phyloP scores from a whole-genome alignment of 2,888 invertebrate species.

The Habroteleia sp. region DNA sequence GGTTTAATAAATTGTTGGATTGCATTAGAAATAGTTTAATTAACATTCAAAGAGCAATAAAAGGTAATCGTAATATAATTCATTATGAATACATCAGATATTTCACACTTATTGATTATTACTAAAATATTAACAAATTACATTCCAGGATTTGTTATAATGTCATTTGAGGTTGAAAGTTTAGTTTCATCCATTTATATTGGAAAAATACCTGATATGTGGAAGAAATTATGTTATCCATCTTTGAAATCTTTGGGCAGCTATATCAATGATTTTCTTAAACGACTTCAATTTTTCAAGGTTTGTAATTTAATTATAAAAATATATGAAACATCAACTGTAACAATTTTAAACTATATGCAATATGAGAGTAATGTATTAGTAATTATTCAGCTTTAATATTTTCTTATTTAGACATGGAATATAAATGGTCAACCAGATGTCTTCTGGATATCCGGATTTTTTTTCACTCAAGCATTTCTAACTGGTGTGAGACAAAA shows the following conservation, averaged over 20 bases:
- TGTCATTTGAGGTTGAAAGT: slow-evolving; percentile 93
- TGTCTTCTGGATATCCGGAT: slow-evolving; percentile 95
- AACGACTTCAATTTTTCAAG: slow-evolving; percentile 91
- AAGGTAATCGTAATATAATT: slow-evolving; percentile 84
- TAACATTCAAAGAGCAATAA: slow-evolving; percentile 92
- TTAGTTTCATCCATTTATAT: slow-evolving; percentile 91
- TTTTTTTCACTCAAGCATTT: slow-evolving; percentile 97
- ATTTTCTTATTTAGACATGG: slow-evolving; percentile 86
- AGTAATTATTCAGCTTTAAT: too few relatives aligned
- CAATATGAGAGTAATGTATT: too few relatives aligned
- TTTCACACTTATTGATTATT: too few relatives aligned
- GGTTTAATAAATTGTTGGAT: slow-evolving; percentile 88
- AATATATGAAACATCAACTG: too few relatives aligned
- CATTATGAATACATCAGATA: too few relatives aligned
- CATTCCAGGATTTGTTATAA: slow-evolving; percentile 89
- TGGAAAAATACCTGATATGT: slow-evolving; percentile 91
- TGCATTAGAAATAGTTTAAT: slow-evolving; percentile 89
- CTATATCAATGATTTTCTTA: slow-evolving; percentile 92
- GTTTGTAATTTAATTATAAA: slow-evolving; percentile 80
- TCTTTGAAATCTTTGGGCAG: slow-evolving; percentile 95
- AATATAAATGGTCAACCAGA: slow-evolving; percentile 89
- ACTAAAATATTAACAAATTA: too few relatives aligned
- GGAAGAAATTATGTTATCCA: slow-evolving; percentile 94
- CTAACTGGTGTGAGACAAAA: slow-evolving; percentile 97
- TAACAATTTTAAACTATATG: too few relatives aligned